These are phyloP conservation scores for Chaetodon auriga DNA, from an alignment of 2,113 vertebrate species.

Conservation along the genomic window DNA sequence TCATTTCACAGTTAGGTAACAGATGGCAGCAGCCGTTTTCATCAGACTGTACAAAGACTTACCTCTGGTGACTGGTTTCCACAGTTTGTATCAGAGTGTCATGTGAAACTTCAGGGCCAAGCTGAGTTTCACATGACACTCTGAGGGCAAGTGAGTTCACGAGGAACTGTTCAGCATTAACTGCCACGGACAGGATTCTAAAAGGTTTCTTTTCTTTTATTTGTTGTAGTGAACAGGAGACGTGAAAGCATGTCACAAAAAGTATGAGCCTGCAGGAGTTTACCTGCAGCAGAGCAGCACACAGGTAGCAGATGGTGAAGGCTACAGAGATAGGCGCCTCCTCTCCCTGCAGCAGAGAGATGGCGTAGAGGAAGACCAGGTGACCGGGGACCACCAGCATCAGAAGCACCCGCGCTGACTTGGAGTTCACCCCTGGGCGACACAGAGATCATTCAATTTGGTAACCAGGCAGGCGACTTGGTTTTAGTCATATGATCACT, in stretches of 20 bases:
- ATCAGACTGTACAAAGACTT: slow-evolving; percentile 20
- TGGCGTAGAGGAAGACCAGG: slow-evolving; percentile 91
- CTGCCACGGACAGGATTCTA: background rate
- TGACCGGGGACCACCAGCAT: slow-evolving; percentile 93
- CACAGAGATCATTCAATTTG: background rate
- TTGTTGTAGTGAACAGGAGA: background rate
- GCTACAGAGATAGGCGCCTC: slow-evolving; percentile 81
- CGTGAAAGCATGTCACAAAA: background rate
- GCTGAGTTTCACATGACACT: too few species aligned
- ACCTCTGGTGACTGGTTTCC: slow-evolving; percentile 27
- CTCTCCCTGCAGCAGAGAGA: slow-evolving; percentile 89
- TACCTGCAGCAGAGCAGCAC: slow-evolving; percentile 93
- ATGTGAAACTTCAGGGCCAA: slow-evolving; percentile 14
- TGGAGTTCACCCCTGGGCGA: slow-evolving; percentile 90
- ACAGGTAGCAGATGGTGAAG: slow-evolving; percentile 90
- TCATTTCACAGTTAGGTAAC: slow-evolving; percentile 55
- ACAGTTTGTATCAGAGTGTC: slow-evolving; percentile 20
- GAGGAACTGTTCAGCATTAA: background rate
- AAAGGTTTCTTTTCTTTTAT: too few species aligned
- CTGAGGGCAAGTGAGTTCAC: slow-evolving; percentile 36
- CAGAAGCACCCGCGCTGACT: slow-evolving; percentile 92
- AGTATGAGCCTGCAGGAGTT: background rate
- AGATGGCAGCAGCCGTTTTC: slow-evolving; percentile 31
- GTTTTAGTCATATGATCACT: background rate
- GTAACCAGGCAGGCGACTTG: background rate